Base-by-base conservation (phyloP, 2,888 invertebrate species). In the Cephus nigrinus region DNA sequence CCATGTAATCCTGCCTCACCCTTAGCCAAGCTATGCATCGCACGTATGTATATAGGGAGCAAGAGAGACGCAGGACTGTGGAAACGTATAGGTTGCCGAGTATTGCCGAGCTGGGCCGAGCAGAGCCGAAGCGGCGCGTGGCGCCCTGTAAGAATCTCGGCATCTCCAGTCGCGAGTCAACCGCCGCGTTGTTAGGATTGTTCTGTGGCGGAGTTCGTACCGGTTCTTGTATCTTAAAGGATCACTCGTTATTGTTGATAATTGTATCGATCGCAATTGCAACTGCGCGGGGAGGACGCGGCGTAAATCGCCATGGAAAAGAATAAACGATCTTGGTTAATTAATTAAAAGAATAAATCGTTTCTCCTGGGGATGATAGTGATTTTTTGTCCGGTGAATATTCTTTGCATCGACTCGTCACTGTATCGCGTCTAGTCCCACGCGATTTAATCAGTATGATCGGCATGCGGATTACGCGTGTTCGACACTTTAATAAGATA, bases 81-180 rank as follows among this genome's bases (percentile, higher is more conserved):
- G 71, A 82, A 75, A 71, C 23, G 69, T 69, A 55, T 55, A 55
- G 74, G 76, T 78, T 69, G 1, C 71, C 86, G 86, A 84, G 80
- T 30, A 75, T 35, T 32, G 71, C 34, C 88, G 88, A 80, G n/a
- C 79, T n/a, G 34, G 0, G 69, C 78, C 91, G 90, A 88, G 68
- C 12, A 31, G 30, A 40, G 73, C 85, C 89, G 88, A 89, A 84
- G 85, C 85, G 88, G 88, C 90, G 90, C 90, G 90, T 90, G 90
- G 89, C 89, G 87, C 86, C 84, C 84, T 78, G 81, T 81, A 84
- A 82, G 87, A 88, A 87, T 87, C 85, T 85, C 86, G 80, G 87
- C 87, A 82, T 82, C 88, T 84, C 84, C 90, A 91, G 91, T 91
- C 89, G 90, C 87, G 88, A 86, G 87, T 88, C 88, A 86, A 85